phyloP scores from a whole-genome alignment of 1,140 invertebrate genomes.

The Stegodyphus dumicola region DNA sequence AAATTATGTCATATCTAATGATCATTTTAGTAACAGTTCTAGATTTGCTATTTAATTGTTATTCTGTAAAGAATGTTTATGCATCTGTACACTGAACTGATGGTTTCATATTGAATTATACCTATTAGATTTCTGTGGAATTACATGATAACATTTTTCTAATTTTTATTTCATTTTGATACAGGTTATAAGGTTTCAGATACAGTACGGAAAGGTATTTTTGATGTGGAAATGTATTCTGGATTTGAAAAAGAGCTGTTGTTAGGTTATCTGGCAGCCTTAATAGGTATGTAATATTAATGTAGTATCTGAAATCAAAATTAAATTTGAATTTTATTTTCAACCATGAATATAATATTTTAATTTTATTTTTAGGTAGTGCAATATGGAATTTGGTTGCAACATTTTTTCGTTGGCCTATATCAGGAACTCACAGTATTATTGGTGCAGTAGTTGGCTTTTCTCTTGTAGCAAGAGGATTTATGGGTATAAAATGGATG shows the following conservation, averaged over 20 bases:
- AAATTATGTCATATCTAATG: too few species aligned
- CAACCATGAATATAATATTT: conserved; percentile 62
- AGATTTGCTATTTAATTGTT: too few species aligned
- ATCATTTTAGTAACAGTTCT: too few species aligned
- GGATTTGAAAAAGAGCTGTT: conserved; percentile 86
- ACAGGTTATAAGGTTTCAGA: conserved; percentile 97
- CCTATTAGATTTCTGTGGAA: background rate
- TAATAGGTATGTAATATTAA: conserved; percentile 70
- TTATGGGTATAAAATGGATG: conserved; percentile 84
- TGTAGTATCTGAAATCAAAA: background rate
- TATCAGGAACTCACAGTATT: conserved; percentile 98
- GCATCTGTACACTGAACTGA: background rate
- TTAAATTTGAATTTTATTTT: background rate
- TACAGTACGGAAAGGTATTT: conserved; percentile 97
- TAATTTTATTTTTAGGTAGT: conserved; percentile 73
- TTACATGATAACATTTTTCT: background rate
- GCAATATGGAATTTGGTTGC: conserved; percentile 94
- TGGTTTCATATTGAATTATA: background rate
- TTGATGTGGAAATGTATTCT: conserved; percentile 88
- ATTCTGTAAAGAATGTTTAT: too few species aligned
- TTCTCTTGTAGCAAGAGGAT: conserved; percentile 88
- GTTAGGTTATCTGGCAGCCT: conserved; percentile 88
- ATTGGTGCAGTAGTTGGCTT: conserved; percentile 98
- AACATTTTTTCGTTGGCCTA: conserved; percentile 94
- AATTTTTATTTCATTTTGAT: background rate